Base-by-base conservation (phyloP, 2,888 invertebrate species). In the Heliconius hortense region DNA sequence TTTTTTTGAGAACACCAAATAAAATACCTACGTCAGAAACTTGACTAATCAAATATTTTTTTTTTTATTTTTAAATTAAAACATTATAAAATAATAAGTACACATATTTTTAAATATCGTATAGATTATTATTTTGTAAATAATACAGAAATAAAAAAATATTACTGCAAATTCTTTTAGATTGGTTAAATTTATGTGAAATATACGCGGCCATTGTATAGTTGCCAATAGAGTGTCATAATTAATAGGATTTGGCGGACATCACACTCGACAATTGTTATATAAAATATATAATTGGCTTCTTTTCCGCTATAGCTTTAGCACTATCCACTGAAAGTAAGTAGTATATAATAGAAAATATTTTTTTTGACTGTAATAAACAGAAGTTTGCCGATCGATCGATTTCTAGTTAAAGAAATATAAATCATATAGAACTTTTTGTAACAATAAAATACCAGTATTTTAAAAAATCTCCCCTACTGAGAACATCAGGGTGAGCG, bases 201-300 rank as follows among this genome's bases (percentile, higher is more conserved):
- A 13, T 24, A 24, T 69, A n/a, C 69, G 69, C 28, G 63, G 15
- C 62, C 72, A 43, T 48, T 72, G 69, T 69, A 69, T 60, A 67
- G 59, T 60, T 26, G 68, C 31, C 62, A 69, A 74, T 69, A 69
- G 60, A 43, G 26, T 31, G 60, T 62, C 39, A 69, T 74, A 74
- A 74, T 74, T 74, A 74, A 64, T 74, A 63, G 63, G 53, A 70
- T 74, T 74, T 74, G 74, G 74, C 74, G 63, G 63, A 74, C 70
- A 70, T 69, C 53, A 39, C 56, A 63, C 43, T 48, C 53, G 31
- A 53, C 31, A 70, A 69, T 48, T 64, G 21, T 70, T 74, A 63
- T 70, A 74, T 74, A 68, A 60, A 56, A 53, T 74, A 62, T 68
- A 59, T 68, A 35, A 74, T 64, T 74, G 70, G 74, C 74, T 74